Evolutionary conservation across 1,140 invertebrate genomes (phyloP).

Genomic region (Probaryconus sp.): DNA sequence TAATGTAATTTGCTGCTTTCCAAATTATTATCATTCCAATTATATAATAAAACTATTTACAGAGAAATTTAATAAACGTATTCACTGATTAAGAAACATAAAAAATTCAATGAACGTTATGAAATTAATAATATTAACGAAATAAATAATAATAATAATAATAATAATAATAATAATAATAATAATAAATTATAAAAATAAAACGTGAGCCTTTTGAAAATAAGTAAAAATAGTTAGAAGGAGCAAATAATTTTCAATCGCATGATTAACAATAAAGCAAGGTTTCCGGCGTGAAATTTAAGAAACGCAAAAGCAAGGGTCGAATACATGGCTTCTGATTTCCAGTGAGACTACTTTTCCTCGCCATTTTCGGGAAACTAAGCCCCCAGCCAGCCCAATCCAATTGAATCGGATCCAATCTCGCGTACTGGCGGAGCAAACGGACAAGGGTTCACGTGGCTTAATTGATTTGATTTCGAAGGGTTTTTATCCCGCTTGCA

Average conservation of each 20-base stretch:
- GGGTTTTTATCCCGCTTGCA: constrained; percentile 68
- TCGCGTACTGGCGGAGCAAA: constrained; percentile 40
- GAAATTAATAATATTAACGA: too few species aligned
- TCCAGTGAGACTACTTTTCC: constrained; percentile 41
- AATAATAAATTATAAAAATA: too few species aligned
- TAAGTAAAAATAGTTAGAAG: too few species aligned
- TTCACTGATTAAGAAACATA: too few species aligned
- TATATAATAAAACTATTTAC: too few species aligned
- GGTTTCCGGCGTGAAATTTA: not conserved
- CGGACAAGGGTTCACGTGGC: constrained; percentile 63
- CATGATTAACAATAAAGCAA: constrained; percentile 9
- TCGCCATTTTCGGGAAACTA: constrained; percentile 67
- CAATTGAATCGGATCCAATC: constrained; percentile 60
- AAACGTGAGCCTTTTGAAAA: too few species aligned
- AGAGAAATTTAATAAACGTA: too few species aligned
- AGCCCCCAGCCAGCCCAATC: constrained; percentile 56
- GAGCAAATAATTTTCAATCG: constrained; percentile 1
- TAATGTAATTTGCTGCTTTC: too few species aligned
- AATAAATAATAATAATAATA: too few species aligned
- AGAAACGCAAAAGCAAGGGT: not conserved
- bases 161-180: too few species aligned
- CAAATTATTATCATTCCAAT: too few species aligned
- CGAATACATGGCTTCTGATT: constrained; percentile 40
- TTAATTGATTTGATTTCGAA: constrained; percentile 72
- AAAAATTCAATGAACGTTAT: too few species aligned